These are phyloP conservation scores for Oryzias melastigma DNA, from an alignment of 2,113 vertebrate genomes.

Conservation along the genomic window DNA sequence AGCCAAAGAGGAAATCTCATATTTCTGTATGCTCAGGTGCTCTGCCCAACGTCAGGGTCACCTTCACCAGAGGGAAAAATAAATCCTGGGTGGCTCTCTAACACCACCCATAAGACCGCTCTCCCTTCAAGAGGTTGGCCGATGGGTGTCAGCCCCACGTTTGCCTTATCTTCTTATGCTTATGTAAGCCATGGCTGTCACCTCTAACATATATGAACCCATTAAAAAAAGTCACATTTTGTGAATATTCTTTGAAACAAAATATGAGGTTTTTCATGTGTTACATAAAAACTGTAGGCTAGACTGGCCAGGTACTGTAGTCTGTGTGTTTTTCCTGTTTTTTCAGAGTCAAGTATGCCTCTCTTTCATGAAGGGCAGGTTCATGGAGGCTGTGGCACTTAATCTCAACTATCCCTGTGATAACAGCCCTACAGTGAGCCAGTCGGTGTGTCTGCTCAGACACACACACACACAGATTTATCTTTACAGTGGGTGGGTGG, in stretches of 20 bases:
- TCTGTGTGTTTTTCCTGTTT: constrained; percentile 8
- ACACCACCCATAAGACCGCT: constrained; percentile 68
- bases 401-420: constrained; percentile 60
- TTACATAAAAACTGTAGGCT: constrained; percentile 71
- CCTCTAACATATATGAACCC: constrained; percentile 67
- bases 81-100: constrained; percentile 63
- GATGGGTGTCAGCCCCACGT: constrained; percentile 74
- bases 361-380: constrained; percentile 60
- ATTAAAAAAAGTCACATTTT: constrained; percentile 54
- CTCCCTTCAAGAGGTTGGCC: constrained; percentile 59
- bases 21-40: constrained; percentile 73
- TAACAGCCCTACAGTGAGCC: constrained; percentile 61
- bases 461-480: constrained; percentile 29
- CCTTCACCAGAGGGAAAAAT: constrained; percentile 64
- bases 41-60: constrained; percentile 69
- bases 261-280: constrained; percentile 48
- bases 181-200: constrained; percentile 68
- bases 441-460: constrained; percentile 41
- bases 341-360: constrained; percentile 65
- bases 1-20: constrained; percentile 64
- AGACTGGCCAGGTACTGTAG: constrained; percentile 55
- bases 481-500: constrained; percentile 44
- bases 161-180: constrained; percentile 72
- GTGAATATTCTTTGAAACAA: constrained; percentile 62
- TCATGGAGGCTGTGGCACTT: constrained; percentile 57